Base-by-base conservation (phyloP, 2,888 invertebrate genomes). In the Idaea straminata region DNA sequence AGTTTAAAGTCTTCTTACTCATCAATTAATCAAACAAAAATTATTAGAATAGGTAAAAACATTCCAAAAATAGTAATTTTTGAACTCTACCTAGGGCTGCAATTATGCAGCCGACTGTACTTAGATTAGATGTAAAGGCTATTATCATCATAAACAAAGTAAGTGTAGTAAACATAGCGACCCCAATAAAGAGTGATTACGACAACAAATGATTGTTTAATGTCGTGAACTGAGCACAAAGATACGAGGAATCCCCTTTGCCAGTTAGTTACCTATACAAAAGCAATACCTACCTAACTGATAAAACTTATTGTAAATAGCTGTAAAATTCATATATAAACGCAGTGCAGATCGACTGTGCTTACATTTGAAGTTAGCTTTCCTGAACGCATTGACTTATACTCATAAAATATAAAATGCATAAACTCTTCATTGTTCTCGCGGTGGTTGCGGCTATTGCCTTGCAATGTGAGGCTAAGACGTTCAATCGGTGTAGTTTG, bases 401-500 rank as follows among this genome's bases (percentile, higher is more conserved):
- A 7, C 10, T 57, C 3, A 61, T 60, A 5, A 57, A 64, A n/a
- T n/a, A 25, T 15, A 72, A 62, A 63, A 80, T 80, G 76, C n/a
- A 67, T 59, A 76, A 78, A 62, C 47, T 68, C 6, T 47, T 47
- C 0, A 62, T 71, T 59, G 38, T 71, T 7, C 15, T 75, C 4
- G 65, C 73, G 5, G 66, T 67, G 58, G 61, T 68, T 35, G 65
- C 71, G 4, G 69, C 67, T 7, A 15, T 78, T 4, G 70, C 71
- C 61, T 38, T 72, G 10, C 65, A 66, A 35, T 68, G 70, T 57
- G 76, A 79, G 15, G 80, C 71, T 5, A 80, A 78, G 64, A 70
- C 58, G 5, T 81, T 84, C 66, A 74, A 76, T 15, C 76, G 79
- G 66, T 86, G 86, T 66, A 82, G 77, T 5, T 69, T 87, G 62